Evolutionary conservation across 2,113 vertebrate species (phyloP).

Genomic region (Psittacus erithacus): DNA sequence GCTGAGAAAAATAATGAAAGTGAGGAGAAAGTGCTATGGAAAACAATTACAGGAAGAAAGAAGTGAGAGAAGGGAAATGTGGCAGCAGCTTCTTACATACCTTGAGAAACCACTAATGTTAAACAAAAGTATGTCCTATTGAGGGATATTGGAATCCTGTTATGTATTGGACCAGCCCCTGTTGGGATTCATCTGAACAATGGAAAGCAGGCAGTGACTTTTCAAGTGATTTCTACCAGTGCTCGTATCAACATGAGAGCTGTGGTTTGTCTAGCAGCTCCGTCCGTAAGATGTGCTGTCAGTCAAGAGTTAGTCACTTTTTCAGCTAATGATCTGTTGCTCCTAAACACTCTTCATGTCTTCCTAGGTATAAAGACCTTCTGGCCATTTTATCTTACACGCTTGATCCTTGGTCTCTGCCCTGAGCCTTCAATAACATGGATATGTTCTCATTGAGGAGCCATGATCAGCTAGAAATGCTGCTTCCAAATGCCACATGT

Average conservation of each 20-base stretch:
- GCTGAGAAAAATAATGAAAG: not conserved
- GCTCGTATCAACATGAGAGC: rapidly evolving
- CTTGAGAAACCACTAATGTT: not conserved
- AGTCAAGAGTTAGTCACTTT: not conserved
- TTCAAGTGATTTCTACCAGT: not conserved
- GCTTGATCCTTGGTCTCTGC: not conserved
- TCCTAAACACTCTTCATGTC: not conserved
- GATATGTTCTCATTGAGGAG: not conserved
- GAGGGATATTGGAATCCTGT: not conserved
- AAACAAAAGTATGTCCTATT: not conserved
- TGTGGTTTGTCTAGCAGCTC: not conserved
- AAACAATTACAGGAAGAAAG: not conserved
- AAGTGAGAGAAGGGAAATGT: not conserved
- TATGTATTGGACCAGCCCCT: not conserved
- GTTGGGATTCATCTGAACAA: not conserved
- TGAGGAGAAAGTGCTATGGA: not conserved
- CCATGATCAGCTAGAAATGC: not conserved
- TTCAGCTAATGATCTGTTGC: not conserved
- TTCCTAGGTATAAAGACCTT: not conserved
- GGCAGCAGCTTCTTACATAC: not conserved
- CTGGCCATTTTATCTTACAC: not conserved
- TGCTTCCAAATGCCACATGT: not conserved
- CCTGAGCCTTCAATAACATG: not conserved
- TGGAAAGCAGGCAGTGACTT: not conserved
- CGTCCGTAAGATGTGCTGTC: rapidly evolving